phyloP scores from a whole-genome alignment of 2,113 vertebrate genomes.

The Macroglossus sobrinus region DNA sequence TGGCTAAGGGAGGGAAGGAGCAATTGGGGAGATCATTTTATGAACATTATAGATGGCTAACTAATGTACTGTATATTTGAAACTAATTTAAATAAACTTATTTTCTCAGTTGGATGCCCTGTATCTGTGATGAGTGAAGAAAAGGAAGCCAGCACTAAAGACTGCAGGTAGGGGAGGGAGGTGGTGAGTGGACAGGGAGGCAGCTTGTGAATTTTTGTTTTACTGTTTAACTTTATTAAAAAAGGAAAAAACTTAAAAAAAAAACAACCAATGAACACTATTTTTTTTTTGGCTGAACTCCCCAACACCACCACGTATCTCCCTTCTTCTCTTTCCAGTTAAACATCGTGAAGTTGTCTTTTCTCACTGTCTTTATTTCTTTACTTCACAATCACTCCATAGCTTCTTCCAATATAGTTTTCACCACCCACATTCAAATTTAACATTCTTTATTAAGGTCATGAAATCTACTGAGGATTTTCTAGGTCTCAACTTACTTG shows the following conservation, averaged over 20 bases:
- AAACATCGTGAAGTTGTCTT: neutral
- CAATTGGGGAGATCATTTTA: too few relatives aligned
- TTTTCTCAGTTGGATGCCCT: conserved; percentile 85
- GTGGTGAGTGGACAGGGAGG: conserved; percentile 71
- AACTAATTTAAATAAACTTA: too few relatives aligned
- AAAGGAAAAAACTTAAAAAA: conserved; percentile 62
- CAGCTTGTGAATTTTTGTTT: conserved; percentile 84
- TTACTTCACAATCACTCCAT: neutral
- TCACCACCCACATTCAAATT: neutral
- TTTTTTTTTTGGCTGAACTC: neutral
- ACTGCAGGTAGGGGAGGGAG: conserved; percentile 75
- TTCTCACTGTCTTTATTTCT: neutral
- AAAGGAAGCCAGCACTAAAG: conserved; percentile 77
- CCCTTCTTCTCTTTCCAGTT: neutral
- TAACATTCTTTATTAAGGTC: neutral
- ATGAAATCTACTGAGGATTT: neutral
- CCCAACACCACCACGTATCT: too few relatives aligned
- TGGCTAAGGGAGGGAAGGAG: too few relatives aligned
- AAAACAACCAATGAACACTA: neutral
- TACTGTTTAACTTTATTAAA: conserved; percentile 87
- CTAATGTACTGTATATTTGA: too few relatives aligned
- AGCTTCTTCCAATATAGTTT: neutral
- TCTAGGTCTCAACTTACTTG: neutral
- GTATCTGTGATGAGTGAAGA: conserved; percentile 83
- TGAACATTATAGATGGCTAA: too few relatives aligned